Base-by-base conservation (phyloP, 2,113 vertebrate genomes). In the Tupaia chinensis region DNA sequence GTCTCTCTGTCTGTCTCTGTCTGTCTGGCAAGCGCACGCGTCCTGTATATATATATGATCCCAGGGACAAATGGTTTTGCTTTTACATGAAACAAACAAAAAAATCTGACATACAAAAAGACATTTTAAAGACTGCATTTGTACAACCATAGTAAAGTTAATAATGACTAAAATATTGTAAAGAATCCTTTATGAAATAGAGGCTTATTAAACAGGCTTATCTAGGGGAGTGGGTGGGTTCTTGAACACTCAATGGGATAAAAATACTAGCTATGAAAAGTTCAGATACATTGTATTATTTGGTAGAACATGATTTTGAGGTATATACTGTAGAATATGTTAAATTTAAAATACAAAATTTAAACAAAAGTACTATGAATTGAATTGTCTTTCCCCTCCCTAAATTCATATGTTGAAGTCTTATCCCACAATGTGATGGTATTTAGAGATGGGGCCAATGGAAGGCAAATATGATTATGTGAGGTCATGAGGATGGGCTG, bases 321-420 rank as follows among this genome's bases (percentile, higher is more conserved):
- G 19, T 23, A 9, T 58, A 58, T 54, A 15, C 34, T 63, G 53
- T 44, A 44, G 23, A 69, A 34, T 53, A 58, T 44, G 44, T 53
- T 56, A 20, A 79, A 72, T 74, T 76, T 81, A 81, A 90, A 87
- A 60, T 68, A 91, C 2, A 70, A 83, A 68, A 70, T 86, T 95
- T 69, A 92, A 54, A 72, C 34, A 29, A 54, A 63, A 80, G 65
- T 77, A 29, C 19, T 83, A 19, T 44, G 17, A 10, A 77, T 65
- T 72, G 34, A 92, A 65, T 77, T 72, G 13, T 16, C 44, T 44
- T 17, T 58, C 9, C 17, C 14, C 54, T 15, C 16, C n/a, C 23
- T 56, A 44, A 77, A 25, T 90, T 78, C 56, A 32, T 27, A 61
- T 79, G 1, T 13, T 65, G 20, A 89, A 70, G 27, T 27, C 17